Evolutionary conservation across 1,140 invertebrate genomes (phyloP).

Genomic region (Spodoptera litura): DNA sequence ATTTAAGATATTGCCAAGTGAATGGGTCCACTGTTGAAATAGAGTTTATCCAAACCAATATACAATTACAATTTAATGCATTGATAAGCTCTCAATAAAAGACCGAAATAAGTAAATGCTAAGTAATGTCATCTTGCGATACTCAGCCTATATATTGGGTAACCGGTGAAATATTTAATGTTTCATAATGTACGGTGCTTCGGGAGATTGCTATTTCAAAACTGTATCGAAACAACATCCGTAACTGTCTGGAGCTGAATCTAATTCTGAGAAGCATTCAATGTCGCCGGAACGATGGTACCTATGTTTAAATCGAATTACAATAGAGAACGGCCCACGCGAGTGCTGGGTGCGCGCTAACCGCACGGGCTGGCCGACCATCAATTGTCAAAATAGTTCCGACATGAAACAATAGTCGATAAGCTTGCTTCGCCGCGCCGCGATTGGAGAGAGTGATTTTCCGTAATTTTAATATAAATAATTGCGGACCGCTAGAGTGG

Average conservation of each 20-base stretch:
- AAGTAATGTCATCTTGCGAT: conserved; percentile 28
- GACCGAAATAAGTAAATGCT: conserved; percentile 28
- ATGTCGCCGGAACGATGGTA: conserved; percentile 72
- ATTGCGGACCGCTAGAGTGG: conserved; percentile 65
- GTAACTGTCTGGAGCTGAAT: conserved; percentile 70
- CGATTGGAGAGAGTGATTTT: conserved; percentile 64
- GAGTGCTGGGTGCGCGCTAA: conserved; percentile 41
- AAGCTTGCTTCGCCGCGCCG: conserved; percentile 44
- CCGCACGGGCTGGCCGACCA: conserved; percentile 35
- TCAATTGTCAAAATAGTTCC: conserved; percentile 61
- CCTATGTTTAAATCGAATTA: conserved; percentile 68
- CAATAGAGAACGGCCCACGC: conserved; percentile 72
- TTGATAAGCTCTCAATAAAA: conserved; percentile 21
- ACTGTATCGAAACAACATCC: conserved; percentile 70
- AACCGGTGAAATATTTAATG: conserved; percentile 52
- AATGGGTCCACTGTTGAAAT: conserved; percentile 15
- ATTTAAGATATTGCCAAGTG: conserved; percentile 5
- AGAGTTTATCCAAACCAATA: conserved; percentile 33
- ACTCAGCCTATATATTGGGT: conserved; percentile 45
- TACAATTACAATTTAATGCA: conserved; percentile 33
- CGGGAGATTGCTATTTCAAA: conserved; percentile 71
- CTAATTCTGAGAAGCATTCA: conserved; percentile 78
- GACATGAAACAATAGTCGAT: conserved; percentile 60
- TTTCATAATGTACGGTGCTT: conserved; percentile 52
- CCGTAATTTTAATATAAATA: conserved; percentile 69